These are phyloP conservation scores for Clanis bilineata DNA, from an alignment of 2,888 invertebrate species.

Conservation along the genomic window DNA sequence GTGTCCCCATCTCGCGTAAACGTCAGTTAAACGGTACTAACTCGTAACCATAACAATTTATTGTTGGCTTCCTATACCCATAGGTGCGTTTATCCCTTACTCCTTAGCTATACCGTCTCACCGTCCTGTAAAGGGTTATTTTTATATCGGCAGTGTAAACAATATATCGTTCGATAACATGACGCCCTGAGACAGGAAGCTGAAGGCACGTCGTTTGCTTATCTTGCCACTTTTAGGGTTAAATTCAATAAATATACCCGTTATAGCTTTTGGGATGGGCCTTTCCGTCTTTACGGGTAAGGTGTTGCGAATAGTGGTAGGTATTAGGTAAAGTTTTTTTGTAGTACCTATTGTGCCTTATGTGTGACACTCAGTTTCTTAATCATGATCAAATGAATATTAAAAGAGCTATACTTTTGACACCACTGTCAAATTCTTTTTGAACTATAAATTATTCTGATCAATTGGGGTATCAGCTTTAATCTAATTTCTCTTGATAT, in stretches of 20 bases:
- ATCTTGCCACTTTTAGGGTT: not conserved
- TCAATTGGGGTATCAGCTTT: too few species aligned
- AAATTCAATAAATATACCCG: slow-evolving; percentile 6
- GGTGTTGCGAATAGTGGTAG: too few species aligned
- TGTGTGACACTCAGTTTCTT: too few species aligned
- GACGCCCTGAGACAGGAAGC: slow-evolving; percentile 21
- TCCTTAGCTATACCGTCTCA: slow-evolving; percentile 18
- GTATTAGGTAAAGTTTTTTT: too few species aligned
- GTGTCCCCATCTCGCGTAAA: not conserved
- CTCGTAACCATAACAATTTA: slow-evolving; percentile 27
- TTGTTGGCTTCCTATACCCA: slow-evolving; percentile 29
- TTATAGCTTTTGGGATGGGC: not conserved
- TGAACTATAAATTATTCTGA: too few species aligned
- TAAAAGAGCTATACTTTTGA: too few species aligned
- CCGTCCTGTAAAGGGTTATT: slow-evolving; percentile 22
- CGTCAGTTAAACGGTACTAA: not conserved
- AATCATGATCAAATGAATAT: too few species aligned
- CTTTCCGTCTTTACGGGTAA: not conserved
- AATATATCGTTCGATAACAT: slow-evolving; percentile 17
- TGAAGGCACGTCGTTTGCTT: slow-evolving; percentile 13
- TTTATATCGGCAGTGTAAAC: slow-evolving; percentile 20
- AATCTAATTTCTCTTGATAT: too few species aligned
- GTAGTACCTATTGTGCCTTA: too few species aligned
- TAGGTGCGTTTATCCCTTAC: slow-evolving; percentile 6
- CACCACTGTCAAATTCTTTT: too few species aligned